A percentile compares a stretch with the other conserved stretches of the same genome.
These are phyloP conservation scores for Cheilosia impressa DNA, from an alignment of 2,888 invertebrate genomes.

Conservation along the genomic window DNA sequence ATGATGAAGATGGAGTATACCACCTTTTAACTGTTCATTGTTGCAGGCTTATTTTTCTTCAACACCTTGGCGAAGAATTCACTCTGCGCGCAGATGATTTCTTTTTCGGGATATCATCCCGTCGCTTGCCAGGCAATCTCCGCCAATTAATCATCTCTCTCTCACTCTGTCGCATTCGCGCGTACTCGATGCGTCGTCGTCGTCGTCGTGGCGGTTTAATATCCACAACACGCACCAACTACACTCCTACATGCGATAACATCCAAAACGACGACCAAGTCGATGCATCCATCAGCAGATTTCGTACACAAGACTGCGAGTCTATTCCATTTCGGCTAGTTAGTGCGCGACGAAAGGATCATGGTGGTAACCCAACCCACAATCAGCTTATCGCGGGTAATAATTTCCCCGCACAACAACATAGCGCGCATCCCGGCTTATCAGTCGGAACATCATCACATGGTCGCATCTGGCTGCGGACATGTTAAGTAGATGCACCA, in stretches of 20 bases:
- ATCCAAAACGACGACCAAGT: conserved; percentile 40
- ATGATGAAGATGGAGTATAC: conserved; percentile 73
- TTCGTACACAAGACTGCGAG: neutral
- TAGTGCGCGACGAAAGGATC: conserved; percentile 47
- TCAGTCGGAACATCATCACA: conserved; percentile 68
- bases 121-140: conserved; percentile 59
- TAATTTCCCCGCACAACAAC: conserved; percentile 61
- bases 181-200: conserved; percentile 25
- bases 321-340: conserved; percentile 34
- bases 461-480: conserved; percentile 69
- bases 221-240: conserved; percentile 60
- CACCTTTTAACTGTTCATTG: conserved; percentile 74
- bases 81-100: conserved; percentile 43
- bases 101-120: conserved; percentile 58
- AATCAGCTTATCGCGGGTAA: conserved; percentile 74
- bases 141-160: conserved; percentile 72
- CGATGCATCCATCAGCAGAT: conserved; percentile 53
- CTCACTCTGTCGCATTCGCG: conserved; percentile 6
- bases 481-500: conserved; percentile 71
- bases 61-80: conserved; percentile 60
- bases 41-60: conserved; percentile 60
- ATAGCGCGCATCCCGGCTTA: conserved; percentile 64
- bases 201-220: conserved; percentile 8
- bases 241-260: conserved; percentile 71
- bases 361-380: conserved; percentile 71